Base-by-base conservation (phyloP, 1,140 invertebrate genomes). In the Agrilus planipennis region DNA sequence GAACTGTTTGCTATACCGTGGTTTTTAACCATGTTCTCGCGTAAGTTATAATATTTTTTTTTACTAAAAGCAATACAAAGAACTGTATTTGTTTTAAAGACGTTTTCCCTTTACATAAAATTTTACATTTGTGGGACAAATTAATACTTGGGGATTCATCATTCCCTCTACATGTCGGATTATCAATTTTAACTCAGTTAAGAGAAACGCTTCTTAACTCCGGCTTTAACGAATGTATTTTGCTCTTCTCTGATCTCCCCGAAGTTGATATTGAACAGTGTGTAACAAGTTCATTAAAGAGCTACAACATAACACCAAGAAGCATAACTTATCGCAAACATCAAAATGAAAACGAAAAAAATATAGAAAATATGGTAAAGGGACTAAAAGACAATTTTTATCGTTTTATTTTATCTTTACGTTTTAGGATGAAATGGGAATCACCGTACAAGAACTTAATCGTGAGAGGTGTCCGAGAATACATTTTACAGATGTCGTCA, bases 21-120 rank as follows among this genome's bases (percentile, higher is more conserved):
- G 95, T 98, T 99, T 64, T 68, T 99, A 4, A 99, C 95, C 7
- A 96, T 98, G 89, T 99, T 97, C 71, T 95, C 94, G 41, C 94
- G 89, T 95, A 73, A 81, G 85, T 82, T 34, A 5, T 29, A 29
- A 25, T 25, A 25, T 6, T 25, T 25, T 25, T 6, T 6, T 11
- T 25, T 25, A 25, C 22, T 25, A 6, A 6, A 25, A 7, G 23
- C n/a, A 25, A 25, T n/a, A 25, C n/a, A 25, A 25, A n/a, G n/a
- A n/a, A n/a, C n/a, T n/a, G n/a, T n/a, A 23, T 28, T 12, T 37
- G 36, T 32, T 41, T 20, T 30, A 14, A 3, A 90, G 89, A 93
- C 69, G 91, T 97, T 1, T 96, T 99, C 65, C 95, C 95, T 1
- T 67, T 99, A 4, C 90, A 98, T 59, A 98, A 98, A 71, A 94